These are phyloP conservation scores for Drosophila ercepeae DNA, from an alignment of 1,140 invertebrate genomes.

Conservation along the genomic window DNA sequence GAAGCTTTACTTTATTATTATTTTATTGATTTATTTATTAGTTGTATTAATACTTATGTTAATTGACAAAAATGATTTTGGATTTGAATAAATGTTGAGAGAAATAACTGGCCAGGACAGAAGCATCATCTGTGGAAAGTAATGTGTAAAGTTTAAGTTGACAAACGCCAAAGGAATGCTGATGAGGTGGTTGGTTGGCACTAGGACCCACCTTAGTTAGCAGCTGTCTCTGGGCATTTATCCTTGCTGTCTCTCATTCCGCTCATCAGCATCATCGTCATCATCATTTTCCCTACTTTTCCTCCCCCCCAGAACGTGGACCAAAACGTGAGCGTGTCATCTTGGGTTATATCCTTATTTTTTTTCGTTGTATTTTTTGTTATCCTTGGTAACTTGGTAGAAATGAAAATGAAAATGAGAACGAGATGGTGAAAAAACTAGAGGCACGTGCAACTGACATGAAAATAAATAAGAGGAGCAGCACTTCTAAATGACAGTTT, in stretches of 20 bases:
- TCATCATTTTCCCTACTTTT: constrained; percentile 31
- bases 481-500: constrained; percentile 74
- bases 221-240: constrained; percentile 34
- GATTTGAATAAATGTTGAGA: too few relatives aligned
- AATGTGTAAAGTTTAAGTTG: constrained; percentile 39
- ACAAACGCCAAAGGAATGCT: constrained; percentile 32
- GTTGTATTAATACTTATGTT: background rate
- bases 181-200: constrained; percentile 4
- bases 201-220: constrained; percentile 32
- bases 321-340: constrained; percentile 65
- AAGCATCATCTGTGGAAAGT: constrained; percentile 33
- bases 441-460: constrained; percentile 75
- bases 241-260: constrained; percentile 22
- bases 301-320: constrained; percentile 47
- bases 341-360: constrained; percentile 23
- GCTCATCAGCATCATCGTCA: constrained; percentile 42
- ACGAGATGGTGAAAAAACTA: constrained; percentile 18
- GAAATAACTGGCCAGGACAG: constrained; percentile 1
- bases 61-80: constrained; percentile 2
- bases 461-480: constrained; percentile 72
- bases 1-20: background rate
- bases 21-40: too few relatives aligned
- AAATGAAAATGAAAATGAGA: constrained; percentile 12
- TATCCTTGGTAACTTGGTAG: background rate
- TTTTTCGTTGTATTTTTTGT: constrained; percentile 15